Conservation (phyloP, 2,113 vertebrate genomes). For the Marmota flaviventris region DNA sequence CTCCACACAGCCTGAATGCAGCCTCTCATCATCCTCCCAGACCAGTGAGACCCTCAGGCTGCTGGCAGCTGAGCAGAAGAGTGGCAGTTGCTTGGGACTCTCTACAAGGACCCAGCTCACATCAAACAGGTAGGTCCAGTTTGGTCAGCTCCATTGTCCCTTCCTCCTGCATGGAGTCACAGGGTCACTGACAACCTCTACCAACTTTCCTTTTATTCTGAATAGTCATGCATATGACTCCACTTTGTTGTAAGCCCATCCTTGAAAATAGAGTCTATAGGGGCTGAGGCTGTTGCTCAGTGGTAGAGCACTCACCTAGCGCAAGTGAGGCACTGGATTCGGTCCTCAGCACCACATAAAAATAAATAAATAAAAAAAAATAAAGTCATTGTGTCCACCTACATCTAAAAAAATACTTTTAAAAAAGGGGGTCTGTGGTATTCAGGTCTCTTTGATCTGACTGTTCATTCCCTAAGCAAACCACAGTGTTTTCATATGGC, state of each 20-base stretch:
- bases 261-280: not conserved
- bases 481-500: not conserved
- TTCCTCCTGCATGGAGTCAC: not conserved
- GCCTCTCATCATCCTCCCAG: slow-evolving; percentile 19
- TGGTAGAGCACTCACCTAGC: too few relatives aligned
- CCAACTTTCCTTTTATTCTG: not conserved
- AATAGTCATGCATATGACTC: not conserved
- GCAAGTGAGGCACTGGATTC: too few relatives aligned
- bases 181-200: not conserved
- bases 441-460: not conserved
- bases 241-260: not conserved
- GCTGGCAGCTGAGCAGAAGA: slow-evolving; percentile 3
- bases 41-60: slow-evolving; percentile 66
- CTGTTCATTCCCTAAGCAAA: slow-evolving; percentile 13
- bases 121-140: slow-evolving; percentile 58
- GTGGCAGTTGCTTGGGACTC: slow-evolving; percentile 3
- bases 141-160: not conserved
- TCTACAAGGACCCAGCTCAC: not conserved
- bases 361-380: too few relatives aligned
- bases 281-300: too few relatives aligned
- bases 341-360: too few relatives aligned
- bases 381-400: too few relatives aligned
- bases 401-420: too few relatives aligned
- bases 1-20: slow-evolving; percentile 67
- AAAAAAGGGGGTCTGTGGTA: not conserved